Conservation (phyloP, 2,113 vertebrate genomes). For the Lepisosteus osseus region DNA sequence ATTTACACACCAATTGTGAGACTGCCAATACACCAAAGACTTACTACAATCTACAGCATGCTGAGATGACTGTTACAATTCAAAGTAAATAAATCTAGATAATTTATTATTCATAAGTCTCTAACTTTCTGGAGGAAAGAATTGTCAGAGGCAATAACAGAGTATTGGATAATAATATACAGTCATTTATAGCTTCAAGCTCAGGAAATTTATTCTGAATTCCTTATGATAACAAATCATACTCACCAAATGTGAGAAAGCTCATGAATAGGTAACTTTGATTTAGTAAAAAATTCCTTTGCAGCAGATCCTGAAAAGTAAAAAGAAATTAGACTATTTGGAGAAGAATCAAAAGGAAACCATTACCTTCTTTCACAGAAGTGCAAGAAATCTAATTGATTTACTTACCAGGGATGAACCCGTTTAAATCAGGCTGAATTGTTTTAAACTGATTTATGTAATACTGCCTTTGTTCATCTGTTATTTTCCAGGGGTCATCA, state of each 20-base stretch:
- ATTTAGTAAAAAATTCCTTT: constrained; percentile 99
- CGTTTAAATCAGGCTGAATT: constrained; percentile 95
- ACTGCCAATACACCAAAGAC: no score
- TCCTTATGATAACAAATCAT: neutral
- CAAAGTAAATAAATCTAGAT: no score
- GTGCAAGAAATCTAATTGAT: neutral
- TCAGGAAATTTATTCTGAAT: no score
- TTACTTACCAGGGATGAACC: constrained; percentile 93
- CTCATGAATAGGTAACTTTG: constrained; percentile 97
- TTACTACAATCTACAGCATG: no score
- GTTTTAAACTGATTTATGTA: constrained; percentile 99
- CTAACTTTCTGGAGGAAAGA: no score
- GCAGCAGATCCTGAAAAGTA: constrained; percentile 83
- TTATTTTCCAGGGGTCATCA: constrained; percentile 98
- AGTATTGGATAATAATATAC: no score
- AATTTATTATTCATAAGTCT: no score
- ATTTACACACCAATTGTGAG: no score
- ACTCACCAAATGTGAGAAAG: constrained; percentile 98
- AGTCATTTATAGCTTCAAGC: no score
- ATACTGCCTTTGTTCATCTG: constrained; percentile 98
- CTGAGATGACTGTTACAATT: no score
- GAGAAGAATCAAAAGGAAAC: constrained; percentile 10
- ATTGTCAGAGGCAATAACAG: no score
- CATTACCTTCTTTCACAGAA: neutral
- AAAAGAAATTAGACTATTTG: neutral